Base-by-base conservation (phyloP, 2,113 vertebrate species). In the Bothrops jararaca region DNA sequence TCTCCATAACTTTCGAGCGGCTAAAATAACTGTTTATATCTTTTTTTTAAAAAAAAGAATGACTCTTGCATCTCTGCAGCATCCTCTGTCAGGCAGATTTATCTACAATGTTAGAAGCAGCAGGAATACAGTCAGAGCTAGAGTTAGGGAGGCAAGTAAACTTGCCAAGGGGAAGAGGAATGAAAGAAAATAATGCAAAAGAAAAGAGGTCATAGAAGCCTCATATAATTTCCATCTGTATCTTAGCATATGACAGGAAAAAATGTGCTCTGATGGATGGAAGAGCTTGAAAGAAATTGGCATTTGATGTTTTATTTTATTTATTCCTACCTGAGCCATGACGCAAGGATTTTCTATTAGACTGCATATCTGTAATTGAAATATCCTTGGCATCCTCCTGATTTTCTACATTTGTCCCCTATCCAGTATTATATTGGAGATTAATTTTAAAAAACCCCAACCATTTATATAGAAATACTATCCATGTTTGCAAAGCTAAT, bases 331-430 rank as follows among this genome's bases (percentile, higher is more conserved):
- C 56, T 91, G 50, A 60, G 93, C 88, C 91, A 90, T 90, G 88
- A 2, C 3, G 22, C 29, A 57, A 85, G 90, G n/a, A 45, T 89
- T 94, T 91, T 92, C 92, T 95, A 93, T 80, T 89, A 54, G 18
- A 0, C 88, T 88, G 39, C 24, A 29, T 52, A 93, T 90, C 8
- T 92, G 87, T 60, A 93, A 3, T 3, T 53, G 91, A 0, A 88
- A 2, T 90, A 69, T 91, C 60, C 54, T 87, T 64, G 86, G 89
- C 89, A 92, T 45, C 69, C 89, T 57, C 45, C 15, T 90, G 53
- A n/a, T 60, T 50, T 50, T 90, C 22, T 86, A 54, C 13, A 4
- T 88, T 94, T 92, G 9, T 56, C 15, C 50, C 18, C 92, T 95
- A 90, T 91, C 85, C 53, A 90, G 85, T 6, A 91, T 89, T 92